These are phyloP conservation scores for Busseola fusca DNA, from an alignment of 2,888 invertebrate genomes.

Conservation along the genomic window DNA sequence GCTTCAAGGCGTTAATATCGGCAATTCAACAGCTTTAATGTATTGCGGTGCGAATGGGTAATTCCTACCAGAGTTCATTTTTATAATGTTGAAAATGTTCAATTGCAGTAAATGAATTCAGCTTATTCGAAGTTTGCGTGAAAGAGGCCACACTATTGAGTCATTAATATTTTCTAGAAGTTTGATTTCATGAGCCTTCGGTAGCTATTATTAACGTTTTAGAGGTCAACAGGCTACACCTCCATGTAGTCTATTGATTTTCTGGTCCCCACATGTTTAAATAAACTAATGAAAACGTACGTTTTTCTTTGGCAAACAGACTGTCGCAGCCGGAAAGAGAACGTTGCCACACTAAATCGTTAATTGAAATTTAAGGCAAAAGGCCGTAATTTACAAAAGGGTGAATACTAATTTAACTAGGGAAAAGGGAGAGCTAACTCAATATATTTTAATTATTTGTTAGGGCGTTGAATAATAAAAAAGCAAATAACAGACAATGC, in stretches of 20 bases:
- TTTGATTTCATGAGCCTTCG: constrained; percentile 30
- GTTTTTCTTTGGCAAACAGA: constrained; percentile 18
- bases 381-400: constrained; percentile 38
- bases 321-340: constrained; percentile 4
- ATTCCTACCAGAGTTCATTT: constrained; percentile 18
- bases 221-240: constrained; percentile 25
- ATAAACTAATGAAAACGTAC: constrained; percentile 11
- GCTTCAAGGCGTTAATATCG: constrained; percentile 17
- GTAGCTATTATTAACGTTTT: constrained; percentile 36
- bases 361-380: constrained; percentile 44
- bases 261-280: background rate
- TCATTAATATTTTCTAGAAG: constrained; percentile 47
- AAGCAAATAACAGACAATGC: constrained; percentile 32
- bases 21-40: background rate
- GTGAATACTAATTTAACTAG: constrained; percentile 50
- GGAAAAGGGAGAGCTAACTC: constrained; percentile 25
- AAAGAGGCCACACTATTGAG: constrained; percentile 51
- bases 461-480: constrained; percentile 39
- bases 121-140: constrained; percentile 58
- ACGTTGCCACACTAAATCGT: constrained; percentile 26
- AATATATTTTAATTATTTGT: constrained; percentile 52
- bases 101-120: constrained; percentile 41
- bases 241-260: constrained; percentile 41
- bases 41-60: constrained; percentile 10
- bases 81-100: constrained; percentile 31